Conservation (phyloP, 1,140 invertebrate genomes). For the Drosophila yakuba region DNA sequence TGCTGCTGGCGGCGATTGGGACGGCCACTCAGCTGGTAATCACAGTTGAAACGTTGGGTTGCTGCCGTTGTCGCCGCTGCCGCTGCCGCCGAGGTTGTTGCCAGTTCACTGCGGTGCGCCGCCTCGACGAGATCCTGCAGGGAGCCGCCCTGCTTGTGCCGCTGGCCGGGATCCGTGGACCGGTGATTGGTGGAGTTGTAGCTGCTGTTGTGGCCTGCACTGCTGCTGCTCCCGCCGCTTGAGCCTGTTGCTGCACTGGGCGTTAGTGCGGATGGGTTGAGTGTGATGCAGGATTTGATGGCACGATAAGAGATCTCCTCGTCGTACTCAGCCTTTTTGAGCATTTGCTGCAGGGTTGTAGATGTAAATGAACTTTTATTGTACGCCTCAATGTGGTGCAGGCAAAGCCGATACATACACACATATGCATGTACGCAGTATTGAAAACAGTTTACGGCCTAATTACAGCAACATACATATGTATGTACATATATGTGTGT, state of each 20-base stretch:
- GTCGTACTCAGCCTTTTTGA: slow-evolving; percentile 84
- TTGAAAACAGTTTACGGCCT: too few relatives aligned
- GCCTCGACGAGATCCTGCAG: slow-evolving; percentile 82
- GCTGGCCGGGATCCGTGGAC: slow-evolving; percentile 44
- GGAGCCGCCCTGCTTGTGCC: slow-evolving; percentile 82
- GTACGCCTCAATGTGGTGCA: too few relatives aligned
- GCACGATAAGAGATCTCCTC: slow-evolving; percentile 76
- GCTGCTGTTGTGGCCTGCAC: slow-evolving; percentile 27
- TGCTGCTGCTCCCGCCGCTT: slow-evolving; percentile 33
- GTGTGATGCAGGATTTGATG: slow-evolving; percentile 67
- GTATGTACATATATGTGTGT: too few relatives aligned
- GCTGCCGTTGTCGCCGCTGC: slow-evolving; percentile 52
- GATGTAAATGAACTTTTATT: too few relatives aligned
- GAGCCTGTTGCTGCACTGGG: slow-evolving; percentile 29
- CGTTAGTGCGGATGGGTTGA: slow-evolving; percentile 60
- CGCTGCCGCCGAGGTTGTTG: slow-evolving; percentile 54
- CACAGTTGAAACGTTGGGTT: slow-evolving; percentile 73
- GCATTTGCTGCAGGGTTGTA: slow-evolving; percentile 70
- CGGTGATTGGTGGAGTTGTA: slow-evolving; percentile 45
- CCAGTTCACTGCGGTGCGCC: slow-evolving; percentile 66
- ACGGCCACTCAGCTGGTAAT: slow-evolving; percentile 68
- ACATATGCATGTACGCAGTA: too few relatives aligned
- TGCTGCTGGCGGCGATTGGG: slow-evolving; percentile 68
- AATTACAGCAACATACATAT: too few relatives aligned
- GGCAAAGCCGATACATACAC: too few relatives aligned